Evolutionary conservation across 2,113 vertebrate species (phyloP), one percentile per base, ranked within the genome.

Genomic region (Etheostoma cragini): DNA sequence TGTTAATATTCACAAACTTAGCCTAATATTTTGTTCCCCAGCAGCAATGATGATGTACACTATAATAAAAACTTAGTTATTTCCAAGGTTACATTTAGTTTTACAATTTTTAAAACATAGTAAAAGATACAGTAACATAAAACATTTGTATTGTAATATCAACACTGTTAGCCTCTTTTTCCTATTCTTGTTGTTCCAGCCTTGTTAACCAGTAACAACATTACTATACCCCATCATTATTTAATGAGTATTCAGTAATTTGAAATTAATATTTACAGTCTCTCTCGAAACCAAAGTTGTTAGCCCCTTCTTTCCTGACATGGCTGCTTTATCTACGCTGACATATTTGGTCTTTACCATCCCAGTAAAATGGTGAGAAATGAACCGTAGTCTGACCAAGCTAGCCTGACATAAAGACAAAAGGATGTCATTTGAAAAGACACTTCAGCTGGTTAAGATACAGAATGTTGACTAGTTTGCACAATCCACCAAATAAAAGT

Each of bases 401-500:
- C 17, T 35, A 33, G 57, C 57, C 16, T n/a, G 24, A 71, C 5
- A 64, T 10, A 63, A 26, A 67, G 33, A 75, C 58, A 71, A 61
- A 82, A 72, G 14, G 15, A 72, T 22, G 13, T 58, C 0, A 26
- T 49, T 82, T 63, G 22, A 70, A 80, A 76, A 62, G 57, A 58
- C 63, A 78, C 13, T 52, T 78, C 69, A 63, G 72, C 68, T 61
- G 24, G 47, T 81, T 35, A 68, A 57, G 12, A 73, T 17, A 12
- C n/a, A 33, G 19, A 72, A 74, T 64, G 19, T 70, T 21, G 46
- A 67, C 11, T 67, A 14, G 64, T 66, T 68, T 78, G 72, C 72
- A 89, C 76, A 83, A 53, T 72, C 53, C 26, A 77, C 64, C 46
- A 66, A 63, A 47, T 50, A 50, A 85, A 73, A 63, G 8, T 61